These are phyloP conservation scores for Teleiodes luculella DNA, from an alignment of 2,888 invertebrate genomes.

Conservation along the genomic window DNA sequence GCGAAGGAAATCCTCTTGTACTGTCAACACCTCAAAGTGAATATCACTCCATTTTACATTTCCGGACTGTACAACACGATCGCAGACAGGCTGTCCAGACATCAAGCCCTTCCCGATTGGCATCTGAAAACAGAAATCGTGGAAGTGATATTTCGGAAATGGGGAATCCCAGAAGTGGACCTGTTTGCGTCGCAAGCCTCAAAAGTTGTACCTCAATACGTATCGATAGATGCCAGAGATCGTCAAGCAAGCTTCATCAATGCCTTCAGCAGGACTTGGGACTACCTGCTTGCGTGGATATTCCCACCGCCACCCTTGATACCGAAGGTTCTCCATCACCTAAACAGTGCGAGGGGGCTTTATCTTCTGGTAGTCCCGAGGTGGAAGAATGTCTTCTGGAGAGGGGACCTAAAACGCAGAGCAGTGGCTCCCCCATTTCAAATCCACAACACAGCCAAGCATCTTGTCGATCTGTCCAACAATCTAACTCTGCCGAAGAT, in stretches of 20 bases:
- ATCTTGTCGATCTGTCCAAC: slow-evolving; percentile 19
- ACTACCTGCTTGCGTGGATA: slow-evolving; percentile 17
- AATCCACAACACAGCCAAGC: slow-evolving; percentile 4
- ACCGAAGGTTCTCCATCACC: slow-evolving; percentile 19
- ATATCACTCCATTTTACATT: slow-evolving; percentile 20
- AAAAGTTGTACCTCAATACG: slow-evolving; percentile 16
- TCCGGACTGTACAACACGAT: slow-evolving; percentile 29
- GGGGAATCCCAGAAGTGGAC: slow-evolving; percentile 17
- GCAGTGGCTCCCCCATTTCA: slow-evolving; percentile 19
- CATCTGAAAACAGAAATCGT: slow-evolving; percentile 2
- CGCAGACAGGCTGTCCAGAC: slow-evolving; percentile 26
- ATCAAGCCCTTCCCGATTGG: slow-evolving; percentile 23
- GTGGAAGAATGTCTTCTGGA: slow-evolving; percentile 18
- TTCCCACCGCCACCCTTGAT: slow-evolving; percentile 23
- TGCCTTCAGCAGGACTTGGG: slow-evolving; percentile 21
- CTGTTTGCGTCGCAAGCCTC: slow-evolving; percentile 18
- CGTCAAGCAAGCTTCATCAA: slow-evolving; percentile 10
- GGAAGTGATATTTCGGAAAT: neutral
- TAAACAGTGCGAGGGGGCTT: slow-evolving; percentile 15
- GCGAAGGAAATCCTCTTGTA: neutral
- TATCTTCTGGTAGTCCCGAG: slow-evolving; percentile 16
- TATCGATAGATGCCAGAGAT: slow-evolving; percentile 6
- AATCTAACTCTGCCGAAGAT: slow-evolving; percentile 16
- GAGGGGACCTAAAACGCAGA: slow-evolving; percentile 13
- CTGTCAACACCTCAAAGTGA: neutral